phyloP scores from a whole-genome alignment of 2,113 vertebrate genomes.

The Propithecus coquereli region DNA sequence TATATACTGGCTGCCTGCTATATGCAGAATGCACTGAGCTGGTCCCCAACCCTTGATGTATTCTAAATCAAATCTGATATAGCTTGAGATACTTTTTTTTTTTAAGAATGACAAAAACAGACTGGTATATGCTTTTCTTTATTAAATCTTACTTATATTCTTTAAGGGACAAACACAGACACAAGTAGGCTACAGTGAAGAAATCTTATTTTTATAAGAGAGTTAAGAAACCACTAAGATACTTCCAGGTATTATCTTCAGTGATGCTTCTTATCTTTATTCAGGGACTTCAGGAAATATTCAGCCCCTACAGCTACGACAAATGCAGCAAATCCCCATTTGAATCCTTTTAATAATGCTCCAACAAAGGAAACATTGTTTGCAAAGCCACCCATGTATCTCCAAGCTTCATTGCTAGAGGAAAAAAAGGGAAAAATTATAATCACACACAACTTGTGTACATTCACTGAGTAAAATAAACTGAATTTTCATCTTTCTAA shows the following conservation, averaged over 20 bases:
- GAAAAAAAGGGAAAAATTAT: conserved; percentile 45
- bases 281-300: conserved; percentile 89
- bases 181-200: conserved; percentile 14
- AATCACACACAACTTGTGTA: background rate
- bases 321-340: conserved; percentile 94
- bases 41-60: background rate
- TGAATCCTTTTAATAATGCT: conserved; percentile 89
- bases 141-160: conserved; percentile 70
- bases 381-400: conserved; percentile 88
- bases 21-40: background rate
- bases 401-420: conserved; percentile 95
- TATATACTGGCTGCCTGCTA: background rate
- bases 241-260: conserved; percentile 70
- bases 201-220: conserved; percentile 42
- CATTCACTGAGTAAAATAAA: background rate
- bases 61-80: background rate
- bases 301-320: conserved; percentile 91
- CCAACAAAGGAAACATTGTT: conserved; percentile 83
- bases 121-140: conserved; percentile 3
- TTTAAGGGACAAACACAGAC: conserved; percentile 31
- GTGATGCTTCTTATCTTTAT: conserved; percentile 87
- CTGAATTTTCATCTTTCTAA: conserved; percentile 32
- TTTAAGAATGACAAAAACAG: conserved; percentile 46
- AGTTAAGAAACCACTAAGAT: conserved; percentile 12
- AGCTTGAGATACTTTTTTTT: background rate